These are phyloP conservation scores for Pseudocheirus occidentalis DNA, from an alignment of 2,797 vertebrate species.

Conservation along the genomic window DNA sequence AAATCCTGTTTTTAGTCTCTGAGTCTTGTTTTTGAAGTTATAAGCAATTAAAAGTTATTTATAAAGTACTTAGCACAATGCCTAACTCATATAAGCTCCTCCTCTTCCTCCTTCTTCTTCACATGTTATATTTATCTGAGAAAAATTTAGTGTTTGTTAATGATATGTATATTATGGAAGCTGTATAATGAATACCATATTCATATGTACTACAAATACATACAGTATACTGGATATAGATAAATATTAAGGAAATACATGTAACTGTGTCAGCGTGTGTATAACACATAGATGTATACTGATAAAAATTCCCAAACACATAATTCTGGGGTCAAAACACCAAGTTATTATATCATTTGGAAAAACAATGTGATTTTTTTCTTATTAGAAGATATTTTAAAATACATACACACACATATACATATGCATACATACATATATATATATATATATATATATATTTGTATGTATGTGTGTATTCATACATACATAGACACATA, in stretches of 20 bases:
- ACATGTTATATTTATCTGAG: too few species aligned
- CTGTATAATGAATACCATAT: neutral
- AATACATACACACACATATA: neutral
- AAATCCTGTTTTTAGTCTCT: neutral
- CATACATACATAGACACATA: neutral
- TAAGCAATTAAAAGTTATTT: too few species aligned
- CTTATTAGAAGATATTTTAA: neutral
- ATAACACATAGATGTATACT: neutral
- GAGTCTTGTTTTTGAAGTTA: too few species aligned
- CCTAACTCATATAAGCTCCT: too few species aligned
- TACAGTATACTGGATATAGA: neutral
- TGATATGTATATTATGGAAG: too few species aligned
- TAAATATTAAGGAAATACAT: neutral
- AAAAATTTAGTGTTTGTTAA: too few species aligned
- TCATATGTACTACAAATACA: too few species aligned
- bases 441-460: accelerated
- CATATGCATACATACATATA: too few species aligned
- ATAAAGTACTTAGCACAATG: too few species aligned
- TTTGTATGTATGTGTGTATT: too few species aligned
- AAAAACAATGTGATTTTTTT: neutral
- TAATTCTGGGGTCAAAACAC: neutral
- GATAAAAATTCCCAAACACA: neutral
- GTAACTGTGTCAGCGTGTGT: neutral
- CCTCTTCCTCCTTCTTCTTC: too few species aligned
- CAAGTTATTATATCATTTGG: neutral